A percentile compares a stretch with the other conserved stretches of the same genome.
Evolutionary conservation across 1,140 invertebrate genomes (phyloP).

Genomic region (Asbolus verrucosus): DNA sequence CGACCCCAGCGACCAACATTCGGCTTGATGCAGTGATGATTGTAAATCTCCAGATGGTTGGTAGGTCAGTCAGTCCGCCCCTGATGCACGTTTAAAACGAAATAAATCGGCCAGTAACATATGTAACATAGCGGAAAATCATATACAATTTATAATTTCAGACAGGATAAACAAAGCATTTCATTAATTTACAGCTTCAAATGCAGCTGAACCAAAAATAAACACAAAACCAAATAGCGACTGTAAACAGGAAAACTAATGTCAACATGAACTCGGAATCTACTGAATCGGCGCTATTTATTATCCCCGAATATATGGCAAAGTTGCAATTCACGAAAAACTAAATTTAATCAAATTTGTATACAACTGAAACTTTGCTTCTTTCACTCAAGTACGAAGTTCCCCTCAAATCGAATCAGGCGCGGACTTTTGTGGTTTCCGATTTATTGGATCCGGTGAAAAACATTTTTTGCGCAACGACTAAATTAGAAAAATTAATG

Average conservation of each 20-base stretch:
- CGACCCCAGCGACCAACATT: too few species aligned
- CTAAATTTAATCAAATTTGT: slow-evolving; percentile 34
- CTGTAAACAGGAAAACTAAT: slow-evolving; percentile 44
- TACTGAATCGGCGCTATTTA: slow-evolving; percentile 27
- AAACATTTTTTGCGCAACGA: slow-evolving; percentile 20
- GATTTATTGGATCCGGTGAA: slow-evolving; percentile 21
- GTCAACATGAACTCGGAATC: slow-evolving; percentile 42
- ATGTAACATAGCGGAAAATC: slow-evolving; percentile 41
- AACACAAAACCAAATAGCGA: slow-evolving; percentile 44
- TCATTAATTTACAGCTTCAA: slow-evolving; percentile 45
- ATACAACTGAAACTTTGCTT: slow-evolving; percentile 6
- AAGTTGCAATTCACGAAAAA: slow-evolving; percentile 22
- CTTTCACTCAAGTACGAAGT: neutral
- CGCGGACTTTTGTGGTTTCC: slow-evolving; percentile 17
- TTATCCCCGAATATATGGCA: slow-evolving; percentile 35
- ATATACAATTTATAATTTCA: slow-evolving; percentile 46
- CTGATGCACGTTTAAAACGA: slow-evolving; percentile 12
- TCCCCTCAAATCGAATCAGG: slow-evolving; percentile 25
- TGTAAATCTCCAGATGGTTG: slow-evolving; percentile 4
- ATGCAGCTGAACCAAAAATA: slow-evolving; percentile 43
- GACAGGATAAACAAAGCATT: slow-evolving; percentile 45
- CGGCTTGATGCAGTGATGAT: neutral
- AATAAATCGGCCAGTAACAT: slow-evolving; percentile 38
- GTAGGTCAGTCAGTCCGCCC: neutral
- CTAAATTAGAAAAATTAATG: slow-evolving; percentile 36